phyloP scores from a whole-genome alignment of 1,140 invertebrate genomes.

The Nymphalis io region DNA sequence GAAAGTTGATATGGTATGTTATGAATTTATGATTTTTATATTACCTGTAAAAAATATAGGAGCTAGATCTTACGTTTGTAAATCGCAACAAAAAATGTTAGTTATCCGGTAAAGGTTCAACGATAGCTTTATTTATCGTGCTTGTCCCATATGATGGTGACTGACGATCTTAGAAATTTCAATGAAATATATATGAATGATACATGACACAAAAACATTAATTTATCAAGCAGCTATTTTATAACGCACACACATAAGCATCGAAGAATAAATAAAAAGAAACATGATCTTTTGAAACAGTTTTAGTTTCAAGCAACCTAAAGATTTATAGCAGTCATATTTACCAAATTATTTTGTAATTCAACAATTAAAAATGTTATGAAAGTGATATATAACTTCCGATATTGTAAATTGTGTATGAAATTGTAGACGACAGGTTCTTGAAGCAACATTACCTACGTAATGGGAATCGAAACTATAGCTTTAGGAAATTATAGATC shows the following conservation, averaged over 20 bases:
- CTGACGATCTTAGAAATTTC: not conserved
- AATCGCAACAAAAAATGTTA: slow-evolving; percentile 10
- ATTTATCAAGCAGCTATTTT: no score
- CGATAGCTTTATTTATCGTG: slow-evolving; percentile 13
- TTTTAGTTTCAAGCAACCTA: no score
- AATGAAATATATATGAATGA: not conserved
- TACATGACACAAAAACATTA: no score
- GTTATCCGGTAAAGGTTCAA: slow-evolving; percentile 10
- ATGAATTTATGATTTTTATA: slow-evolving; percentile 37
- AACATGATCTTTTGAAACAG: no score
- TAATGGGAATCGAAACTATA: not conserved
- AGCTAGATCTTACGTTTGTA: slow-evolving; percentile 2
- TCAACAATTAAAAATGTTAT: no score
- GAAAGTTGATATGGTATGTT: slow-evolving; percentile 41
- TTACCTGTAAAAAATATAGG: slow-evolving; percentile 15
- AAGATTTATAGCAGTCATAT: no score
- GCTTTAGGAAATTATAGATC: slow-evolving; percentile 13
- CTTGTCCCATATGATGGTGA: not conserved
- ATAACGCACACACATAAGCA: no score
- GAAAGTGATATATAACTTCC: not conserved
- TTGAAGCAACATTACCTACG: not conserved
- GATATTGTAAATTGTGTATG: not conserved
- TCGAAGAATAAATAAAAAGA: no score
- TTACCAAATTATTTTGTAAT: no score
- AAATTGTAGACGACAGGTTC: not conserved